phyloP scores from a whole-genome alignment of 2,888 invertebrate genomes.

The Tyria jacobaeae region DNA sequence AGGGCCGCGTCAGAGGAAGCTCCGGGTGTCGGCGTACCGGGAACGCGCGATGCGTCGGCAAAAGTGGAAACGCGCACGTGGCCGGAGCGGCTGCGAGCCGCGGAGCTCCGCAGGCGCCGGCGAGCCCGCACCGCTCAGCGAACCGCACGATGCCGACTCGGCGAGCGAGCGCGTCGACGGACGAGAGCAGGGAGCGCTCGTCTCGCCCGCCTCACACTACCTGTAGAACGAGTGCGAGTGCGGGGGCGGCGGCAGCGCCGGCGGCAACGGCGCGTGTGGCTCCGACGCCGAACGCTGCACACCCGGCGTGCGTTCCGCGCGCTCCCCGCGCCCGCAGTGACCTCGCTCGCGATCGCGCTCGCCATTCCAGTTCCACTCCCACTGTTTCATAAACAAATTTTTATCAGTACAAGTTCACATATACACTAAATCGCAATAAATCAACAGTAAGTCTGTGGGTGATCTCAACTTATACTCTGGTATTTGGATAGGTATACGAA shows the following conservation, averaged over 20 bases:
- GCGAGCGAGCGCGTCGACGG: constrained; percentile 83
- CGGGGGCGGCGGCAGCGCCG: constrained; percentile 81
- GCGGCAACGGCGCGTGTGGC: constrained; percentile 86
- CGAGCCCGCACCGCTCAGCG: constrained; percentile 64
- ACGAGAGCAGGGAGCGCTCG: constrained; percentile 79
- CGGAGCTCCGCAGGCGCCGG: constrained; percentile 54
- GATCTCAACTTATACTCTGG: background rate
- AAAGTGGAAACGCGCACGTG: constrained; percentile 77
- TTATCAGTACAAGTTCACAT: background rate
- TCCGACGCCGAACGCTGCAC: constrained; percentile 88
- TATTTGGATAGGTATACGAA: no score
- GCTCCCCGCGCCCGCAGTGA: constrained; percentile 62
- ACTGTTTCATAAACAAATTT: constrained; percentile 53
- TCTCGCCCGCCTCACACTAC: constrained; percentile 85
- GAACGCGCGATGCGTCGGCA: constrained; percentile 75
- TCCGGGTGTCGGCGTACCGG: constrained; percentile 73
- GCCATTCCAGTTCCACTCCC: constrained; percentile 82
- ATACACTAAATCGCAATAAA: background rate
- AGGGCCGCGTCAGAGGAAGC: constrained; percentile 75
- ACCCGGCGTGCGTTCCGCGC: constrained; percentile 77
- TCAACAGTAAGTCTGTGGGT: background rate
- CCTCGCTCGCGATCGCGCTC: constrained; percentile 59
- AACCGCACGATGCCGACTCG: constrained; percentile 81
- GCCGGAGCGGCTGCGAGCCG: constrained; percentile 58
- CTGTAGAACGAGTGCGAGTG: constrained; percentile 85